Evolutionary conservation across 1,140 invertebrate species (phyloP).

Genomic region (Drosophila pectinifera): DNA sequence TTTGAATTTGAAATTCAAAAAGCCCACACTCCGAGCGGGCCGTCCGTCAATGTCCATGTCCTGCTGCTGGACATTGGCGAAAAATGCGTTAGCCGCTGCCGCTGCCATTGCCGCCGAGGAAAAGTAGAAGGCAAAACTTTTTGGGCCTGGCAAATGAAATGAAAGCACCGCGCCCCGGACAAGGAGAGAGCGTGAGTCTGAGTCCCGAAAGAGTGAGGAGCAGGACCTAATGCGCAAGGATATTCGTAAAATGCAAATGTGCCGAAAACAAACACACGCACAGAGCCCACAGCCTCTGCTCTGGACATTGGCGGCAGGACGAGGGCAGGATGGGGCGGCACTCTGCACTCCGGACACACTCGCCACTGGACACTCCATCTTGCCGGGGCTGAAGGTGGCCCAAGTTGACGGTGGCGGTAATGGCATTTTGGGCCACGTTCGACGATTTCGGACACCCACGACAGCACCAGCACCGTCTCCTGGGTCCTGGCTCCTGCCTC

Average conservation of each 20-base stretch:
- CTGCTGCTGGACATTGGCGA: conserved; percentile 76
- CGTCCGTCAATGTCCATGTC: conserved; percentile 73
- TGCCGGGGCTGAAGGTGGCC: conserved; percentile 59
- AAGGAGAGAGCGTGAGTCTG: conserved; percentile 5
- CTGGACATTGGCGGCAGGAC: conserved; percentile 10
- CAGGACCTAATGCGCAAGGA: conserved; percentile 83
- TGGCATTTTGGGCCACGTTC: conserved; percentile 80
- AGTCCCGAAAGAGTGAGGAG: conserved; percentile 28
- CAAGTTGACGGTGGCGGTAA: conserved; percentile 79
- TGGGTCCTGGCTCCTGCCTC: conserved; percentile 9
- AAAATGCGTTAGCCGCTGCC: conserved; percentile 70
- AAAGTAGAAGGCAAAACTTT: conserved; percentile 80
- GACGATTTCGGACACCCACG: conserved; percentile 77
- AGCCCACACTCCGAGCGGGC: conserved; percentile 55
- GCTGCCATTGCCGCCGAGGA: conserved; percentile 18
- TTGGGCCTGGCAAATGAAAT: conserved; percentile 77
- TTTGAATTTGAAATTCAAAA: conserved; percentile 84
- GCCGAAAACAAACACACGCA: conserved; percentile 75
- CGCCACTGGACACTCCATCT: conserved; percentile 56
- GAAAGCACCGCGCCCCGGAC: conserved; percentile 72
- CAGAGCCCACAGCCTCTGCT: conserved; percentile 23
- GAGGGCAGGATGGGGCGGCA: background rate
- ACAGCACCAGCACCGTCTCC: conserved; percentile 40
- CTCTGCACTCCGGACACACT: conserved; percentile 1
- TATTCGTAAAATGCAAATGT: conserved; percentile 85